A percentile compares a stretch with the other conserved stretches of the same genome.
phyloP scores from a whole-genome alignment of 2,888 invertebrate species.

The Amiota communis region DNA sequence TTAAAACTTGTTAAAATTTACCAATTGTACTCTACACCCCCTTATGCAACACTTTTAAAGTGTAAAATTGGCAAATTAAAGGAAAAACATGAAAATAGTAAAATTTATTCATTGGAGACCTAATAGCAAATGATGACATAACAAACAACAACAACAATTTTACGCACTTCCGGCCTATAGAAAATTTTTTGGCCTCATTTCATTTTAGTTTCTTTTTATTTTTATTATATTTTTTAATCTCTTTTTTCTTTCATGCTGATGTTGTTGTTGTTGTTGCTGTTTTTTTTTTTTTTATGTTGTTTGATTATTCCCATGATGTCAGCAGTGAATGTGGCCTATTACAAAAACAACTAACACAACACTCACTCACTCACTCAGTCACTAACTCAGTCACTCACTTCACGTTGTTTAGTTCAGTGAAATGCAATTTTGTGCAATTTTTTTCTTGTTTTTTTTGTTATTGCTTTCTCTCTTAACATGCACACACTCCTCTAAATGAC shows the following conservation, averaged over 20 bases:
- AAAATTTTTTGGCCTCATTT: constrained; percentile 23
- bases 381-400: constrained; percentile 1
- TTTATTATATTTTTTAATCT: neutral
- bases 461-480: too few species aligned
- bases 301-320: constrained; percentile 28
- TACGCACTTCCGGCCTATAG: constrained; percentile 26
- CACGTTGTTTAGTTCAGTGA: neutral
- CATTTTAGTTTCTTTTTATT: neutral
- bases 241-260: neutral
- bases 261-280: neutral
- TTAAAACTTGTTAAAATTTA: too few species aligned
- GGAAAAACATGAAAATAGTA: too few species aligned
- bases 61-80: too few species aligned
- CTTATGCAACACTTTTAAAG: too few species aligned
- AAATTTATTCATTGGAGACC: too few species aligned
- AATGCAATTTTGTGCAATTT: too few species aligned
- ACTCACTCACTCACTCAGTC: neutral
- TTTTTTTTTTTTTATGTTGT: neutral
- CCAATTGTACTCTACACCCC: neutral
- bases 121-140: constrained; percentile 6
- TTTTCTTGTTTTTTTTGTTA: too few species aligned
- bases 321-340: constrained; percentile 26
- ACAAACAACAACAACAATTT: constrained; percentile 7
- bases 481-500: too few species aligned
- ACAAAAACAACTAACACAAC: constrained; percentile 15